Percentiles rank a stretch among this genome's conserved stretches.
phyloP scores from a whole-genome alignment of 2,888 invertebrate genomes.

The Spatulosminthurus flaviceps region DNA sequence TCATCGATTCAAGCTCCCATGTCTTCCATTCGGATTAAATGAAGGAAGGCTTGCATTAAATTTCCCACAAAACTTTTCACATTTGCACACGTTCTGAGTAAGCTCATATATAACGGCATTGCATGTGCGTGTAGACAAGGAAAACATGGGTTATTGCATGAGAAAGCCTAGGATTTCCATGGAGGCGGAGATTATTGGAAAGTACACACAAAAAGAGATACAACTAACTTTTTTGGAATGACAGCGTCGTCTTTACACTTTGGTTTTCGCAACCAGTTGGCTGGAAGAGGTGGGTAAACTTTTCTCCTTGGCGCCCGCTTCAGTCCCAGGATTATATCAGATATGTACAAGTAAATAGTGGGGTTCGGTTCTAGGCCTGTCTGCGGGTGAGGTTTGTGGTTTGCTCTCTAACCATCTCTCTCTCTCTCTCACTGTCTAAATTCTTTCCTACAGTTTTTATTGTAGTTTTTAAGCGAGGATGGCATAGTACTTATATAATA shows the following conservation, averaged over 20 bases:
- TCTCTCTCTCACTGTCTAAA: constrained; percentile 8
- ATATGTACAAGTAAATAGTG: too few species aligned
- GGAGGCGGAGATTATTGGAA: constrained; percentile 5
- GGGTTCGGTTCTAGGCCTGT: not conserved
- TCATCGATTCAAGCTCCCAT: constrained; percentile 29
- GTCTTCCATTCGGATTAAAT: constrained; percentile 22
- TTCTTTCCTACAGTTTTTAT: not conserved
- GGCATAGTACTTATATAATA: too few species aligned
- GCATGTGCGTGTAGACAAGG: not conserved
- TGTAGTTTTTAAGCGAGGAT: not conserved
- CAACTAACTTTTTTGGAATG: too few species aligned
- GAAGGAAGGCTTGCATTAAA: constrained; percentile 27
- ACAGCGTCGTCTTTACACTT: too few species aligned
- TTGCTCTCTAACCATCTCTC: not conserved
- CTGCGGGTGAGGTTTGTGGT: not conserved
- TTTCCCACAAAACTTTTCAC: constrained; percentile 35
- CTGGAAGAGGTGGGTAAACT: too few species aligned
- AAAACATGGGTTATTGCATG: not conserved
- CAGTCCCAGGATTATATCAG: too few species aligned
- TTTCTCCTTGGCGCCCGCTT: too few species aligned
- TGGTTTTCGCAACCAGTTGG: too few species aligned
- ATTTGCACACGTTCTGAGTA: constrained; percentile 22
- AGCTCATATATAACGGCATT: not conserved
- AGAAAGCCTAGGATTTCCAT: not conserved
- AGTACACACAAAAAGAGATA: not conserved